Percentiles rank a stretch among this genome's conserved stretches.
Conservation (phyloP, 2,797 vertebrate species). For the Tokudaia tokunoshimensis region DNA sequence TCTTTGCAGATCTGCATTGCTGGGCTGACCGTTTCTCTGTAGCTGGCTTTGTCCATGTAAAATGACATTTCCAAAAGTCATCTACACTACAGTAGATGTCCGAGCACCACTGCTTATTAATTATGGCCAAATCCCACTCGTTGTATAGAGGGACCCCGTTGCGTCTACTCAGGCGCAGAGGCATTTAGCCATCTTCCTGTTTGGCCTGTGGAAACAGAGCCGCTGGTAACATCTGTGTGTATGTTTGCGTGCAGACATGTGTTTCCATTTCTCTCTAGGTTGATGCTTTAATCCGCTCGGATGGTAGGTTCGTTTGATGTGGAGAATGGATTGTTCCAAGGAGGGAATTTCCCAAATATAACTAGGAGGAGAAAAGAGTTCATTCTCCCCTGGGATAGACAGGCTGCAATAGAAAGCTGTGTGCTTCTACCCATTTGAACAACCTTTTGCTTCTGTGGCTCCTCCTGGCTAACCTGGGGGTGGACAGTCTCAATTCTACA, state of each 20-base stretch:
- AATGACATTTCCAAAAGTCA: not conserved
- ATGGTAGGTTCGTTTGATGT: not conserved
- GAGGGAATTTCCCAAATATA: not conserved
- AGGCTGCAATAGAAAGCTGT: not conserved
- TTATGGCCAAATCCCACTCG: not conserved
- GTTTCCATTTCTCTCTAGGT: not conserved
- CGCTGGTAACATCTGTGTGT: not conserved
- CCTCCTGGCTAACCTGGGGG: not conserved
- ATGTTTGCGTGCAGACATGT: not conserved
- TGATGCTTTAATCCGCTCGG: not conserved
- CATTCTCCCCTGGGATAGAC: not conserved
- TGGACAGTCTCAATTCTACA: not conserved
- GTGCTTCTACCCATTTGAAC: not conserved
- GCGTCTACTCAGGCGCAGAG: not conserved
- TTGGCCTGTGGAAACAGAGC: not conserved
- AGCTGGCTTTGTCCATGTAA: not conserved
- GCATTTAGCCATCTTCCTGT: slow-evolving; percentile 12
- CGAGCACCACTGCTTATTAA: not conserved
- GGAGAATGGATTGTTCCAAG: not conserved
- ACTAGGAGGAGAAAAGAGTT: not conserved
- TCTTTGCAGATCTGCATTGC: not conserved
- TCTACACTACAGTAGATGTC: not conserved
- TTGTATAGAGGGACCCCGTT: not conserved
- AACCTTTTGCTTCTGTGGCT: not conserved
- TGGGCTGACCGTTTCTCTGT: not conserved